phyloP scores from a whole-genome alignment of 2,888 invertebrate species.

The Orthosia gracilis region DNA sequence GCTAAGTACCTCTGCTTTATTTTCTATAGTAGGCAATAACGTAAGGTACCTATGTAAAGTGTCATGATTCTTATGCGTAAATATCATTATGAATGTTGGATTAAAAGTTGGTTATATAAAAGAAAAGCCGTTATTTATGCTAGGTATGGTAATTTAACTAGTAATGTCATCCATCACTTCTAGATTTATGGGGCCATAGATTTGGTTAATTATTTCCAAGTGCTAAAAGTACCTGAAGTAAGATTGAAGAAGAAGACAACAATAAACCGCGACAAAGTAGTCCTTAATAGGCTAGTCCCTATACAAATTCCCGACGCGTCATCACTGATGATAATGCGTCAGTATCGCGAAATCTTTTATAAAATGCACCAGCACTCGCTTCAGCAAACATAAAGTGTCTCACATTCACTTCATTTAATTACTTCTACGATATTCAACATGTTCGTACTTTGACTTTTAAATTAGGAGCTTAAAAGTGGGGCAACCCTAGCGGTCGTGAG shows the following conservation, averaged over 20 bases:
- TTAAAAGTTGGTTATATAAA: too few species aligned
- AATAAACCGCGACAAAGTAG: neutral
- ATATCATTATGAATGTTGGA: neutral
- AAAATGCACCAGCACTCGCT: neutral
- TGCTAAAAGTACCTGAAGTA: too few species aligned
- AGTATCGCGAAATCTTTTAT: neutral
- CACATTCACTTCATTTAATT: slow-evolving; percentile 37
- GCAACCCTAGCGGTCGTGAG: slow-evolving; percentile 61
- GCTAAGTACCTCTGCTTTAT: slow-evolving; percentile 19
- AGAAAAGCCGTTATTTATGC: too few species aligned
- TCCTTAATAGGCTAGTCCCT: too few species aligned
- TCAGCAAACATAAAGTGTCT: neutral
- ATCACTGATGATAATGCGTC: neutral
- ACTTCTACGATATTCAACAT: slow-evolving; percentile 30
- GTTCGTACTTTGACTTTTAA: slow-evolving; percentile 45
- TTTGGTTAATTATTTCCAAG: too few species aligned
- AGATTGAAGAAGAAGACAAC: neutral
- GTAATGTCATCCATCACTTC: too few species aligned
- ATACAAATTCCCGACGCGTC: neutral
- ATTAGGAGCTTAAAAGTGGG: slow-evolving; percentile 31
- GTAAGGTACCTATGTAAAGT: neutral
- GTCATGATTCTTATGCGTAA: neutral
- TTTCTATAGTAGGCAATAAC: slow-evolving; percentile 29
- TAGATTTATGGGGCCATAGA: too few species aligned
- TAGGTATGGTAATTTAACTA: too few species aligned